Conservation (phyloP, 2,888 invertebrate genomes). For the Sarcophaga subvicina region DNA sequence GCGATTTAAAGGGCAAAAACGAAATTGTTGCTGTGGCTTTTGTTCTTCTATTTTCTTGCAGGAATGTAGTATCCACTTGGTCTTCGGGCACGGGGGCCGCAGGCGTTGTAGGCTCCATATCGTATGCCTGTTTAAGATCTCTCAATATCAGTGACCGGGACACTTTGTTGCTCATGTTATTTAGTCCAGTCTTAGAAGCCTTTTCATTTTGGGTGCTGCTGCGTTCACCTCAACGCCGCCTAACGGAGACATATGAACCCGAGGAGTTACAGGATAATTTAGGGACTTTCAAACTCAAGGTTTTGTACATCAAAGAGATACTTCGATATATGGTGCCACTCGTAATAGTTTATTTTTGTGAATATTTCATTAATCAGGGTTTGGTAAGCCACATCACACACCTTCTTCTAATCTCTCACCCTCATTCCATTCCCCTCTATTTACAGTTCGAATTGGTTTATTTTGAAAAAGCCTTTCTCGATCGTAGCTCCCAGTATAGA, state of each 20-base stretch:
- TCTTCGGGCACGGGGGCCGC: constrained; percentile 93
- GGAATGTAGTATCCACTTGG: constrained; percentile 91
- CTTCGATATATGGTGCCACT: constrained; percentile 90
- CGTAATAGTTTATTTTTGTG: constrained; percentile 89
- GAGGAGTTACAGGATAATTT: constrained; percentile 71
- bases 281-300: constrained; percentile 82
- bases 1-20: not conserved
- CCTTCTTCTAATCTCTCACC: not conserved
- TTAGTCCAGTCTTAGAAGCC: constrained; percentile 86
- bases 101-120: constrained; percentile 89
- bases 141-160: constrained; percentile 83
- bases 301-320: constrained; percentile 84
- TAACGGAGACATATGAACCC: not conserved
- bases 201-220: constrained; percentile 83
- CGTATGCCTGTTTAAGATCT: constrained; percentile 87
- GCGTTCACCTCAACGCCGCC: constrained; percentile 76
- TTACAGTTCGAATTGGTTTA: constrained; percentile 89
- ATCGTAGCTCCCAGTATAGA: constrained; percentile 86
- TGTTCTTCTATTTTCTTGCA: constrained; percentile 73
- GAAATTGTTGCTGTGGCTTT: too few species aligned
- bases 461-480: constrained; percentile 85
- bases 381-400: constrained; percentile 83
- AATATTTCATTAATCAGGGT: constrained; percentile 94
- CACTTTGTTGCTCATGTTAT: constrained; percentile 87
- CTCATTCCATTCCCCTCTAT: not conserved